phyloP scores from a whole-genome alignment of 1,140 invertebrate genomes.

The Phocides pigmalion region DNA sequence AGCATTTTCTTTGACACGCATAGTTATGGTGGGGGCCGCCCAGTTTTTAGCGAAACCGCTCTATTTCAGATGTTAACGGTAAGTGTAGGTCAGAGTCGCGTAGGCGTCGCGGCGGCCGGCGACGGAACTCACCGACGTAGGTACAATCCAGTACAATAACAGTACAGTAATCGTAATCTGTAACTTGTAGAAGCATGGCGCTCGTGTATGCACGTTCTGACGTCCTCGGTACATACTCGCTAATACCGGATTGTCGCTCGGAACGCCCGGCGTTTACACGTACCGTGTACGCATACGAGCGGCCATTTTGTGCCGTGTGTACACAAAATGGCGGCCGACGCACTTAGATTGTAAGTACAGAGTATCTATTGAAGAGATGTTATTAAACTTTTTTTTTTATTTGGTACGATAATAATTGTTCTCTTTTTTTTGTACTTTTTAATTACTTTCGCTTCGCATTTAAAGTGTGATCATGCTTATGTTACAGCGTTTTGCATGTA shows the following conservation, averaged over 20 bases:
- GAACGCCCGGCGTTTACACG: slow-evolving; percentile 32
- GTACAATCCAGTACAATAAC: slow-evolving; percentile 43
- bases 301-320: slow-evolving; percentile 65
- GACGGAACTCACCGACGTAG: slow-evolving; percentile 43
- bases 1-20: slow-evolving; percentile 73
- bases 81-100: slow-evolving; percentile 76
- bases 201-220: slow-evolving; percentile 64
- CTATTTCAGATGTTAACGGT: slow-evolving; percentile 83
- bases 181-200: slow-evolving; percentile 56
- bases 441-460: slow-evolving; percentile 77
- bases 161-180: slow-evolving; percentile 13
- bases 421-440: slow-evolving; percentile 59
- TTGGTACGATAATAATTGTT: slow-evolving; percentile 78
- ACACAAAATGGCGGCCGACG: slow-evolving; percentile 67
- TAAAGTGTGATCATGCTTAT: slow-evolving; percentile 80
- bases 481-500: slow-evolving; percentile 81
- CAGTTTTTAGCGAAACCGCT: slow-evolving; percentile 71
- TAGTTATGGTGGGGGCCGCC: slow-evolving; percentile 71
- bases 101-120: slow-evolving; percentile 42
- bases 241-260: slow-evolving; percentile 34
- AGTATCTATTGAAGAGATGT: slow-evolving; percentile 74
- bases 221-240: slow-evolving; percentile 59
- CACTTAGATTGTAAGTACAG: slow-evolving; percentile 75
- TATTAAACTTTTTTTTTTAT: slow-evolving; percentile 57
- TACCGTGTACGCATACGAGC: slow-evolving; percentile 49